Conservation (phyloP, 2,888 invertebrate species). For the Diplolepis rosae region DNA sequence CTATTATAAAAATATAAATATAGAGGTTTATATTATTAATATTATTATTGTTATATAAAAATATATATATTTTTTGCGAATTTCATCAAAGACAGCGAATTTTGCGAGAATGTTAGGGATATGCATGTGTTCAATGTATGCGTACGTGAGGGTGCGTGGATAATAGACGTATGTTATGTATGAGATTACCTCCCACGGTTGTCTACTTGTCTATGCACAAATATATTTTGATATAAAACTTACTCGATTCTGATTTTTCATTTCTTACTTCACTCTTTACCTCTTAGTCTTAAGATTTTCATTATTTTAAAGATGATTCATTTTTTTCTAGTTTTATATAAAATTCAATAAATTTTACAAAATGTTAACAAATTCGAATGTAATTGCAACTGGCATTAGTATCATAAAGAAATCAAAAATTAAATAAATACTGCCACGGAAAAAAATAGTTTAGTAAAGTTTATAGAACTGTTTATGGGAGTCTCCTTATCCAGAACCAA, state of each 20-base stretch:
- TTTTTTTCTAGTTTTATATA: no score
- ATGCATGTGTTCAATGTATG: slow-evolving; percentile 40
- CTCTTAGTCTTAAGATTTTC: neutral
- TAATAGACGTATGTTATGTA: slow-evolving; percentile 60
- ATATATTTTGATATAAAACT: slow-evolving; percentile 73
- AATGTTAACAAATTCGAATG: no score
- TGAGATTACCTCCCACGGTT: slow-evolving; percentile 63
- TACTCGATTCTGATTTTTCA: slow-evolving; percentile 6
- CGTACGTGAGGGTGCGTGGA: slow-evolving; percentile 35
- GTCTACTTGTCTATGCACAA: slow-evolving; percentile 72
- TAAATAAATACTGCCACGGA: no score
- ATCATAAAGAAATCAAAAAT: no score
- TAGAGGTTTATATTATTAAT: slow-evolving; percentile 32
- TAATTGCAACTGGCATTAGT: no score
- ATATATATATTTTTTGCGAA: slow-evolving; percentile 32
- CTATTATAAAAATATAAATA: slow-evolving; percentile 36
- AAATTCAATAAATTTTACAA: no score
- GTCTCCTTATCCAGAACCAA: no score
- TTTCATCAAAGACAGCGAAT: slow-evolving; percentile 29
- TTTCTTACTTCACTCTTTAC: neutral
- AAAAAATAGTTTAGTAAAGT: no score
- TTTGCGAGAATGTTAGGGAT: slow-evolving; percentile 37
- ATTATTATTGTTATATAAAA: slow-evolving; percentile 36
- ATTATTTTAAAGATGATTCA: no score
- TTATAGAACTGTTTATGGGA: no score